Base-by-base conservation (phyloP, 2,113 vertebrate genomes). In the Vidua chalybeata region DNA sequence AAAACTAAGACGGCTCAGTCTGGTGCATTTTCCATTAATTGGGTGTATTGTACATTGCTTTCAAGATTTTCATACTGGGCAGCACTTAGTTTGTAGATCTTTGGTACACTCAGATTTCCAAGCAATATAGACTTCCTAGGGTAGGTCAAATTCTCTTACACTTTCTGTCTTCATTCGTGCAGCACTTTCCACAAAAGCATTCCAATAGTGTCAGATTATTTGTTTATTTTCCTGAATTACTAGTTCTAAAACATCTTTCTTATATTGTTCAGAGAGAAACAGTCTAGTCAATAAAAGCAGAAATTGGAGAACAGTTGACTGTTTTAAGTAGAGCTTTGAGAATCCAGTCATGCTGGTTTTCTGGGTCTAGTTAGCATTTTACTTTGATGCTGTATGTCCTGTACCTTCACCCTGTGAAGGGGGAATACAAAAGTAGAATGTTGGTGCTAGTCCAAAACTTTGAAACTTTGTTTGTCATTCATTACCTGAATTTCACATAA, bases 341-440 rank as follows among this genome's bases (percentile, higher is more conserved):
- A 94, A 95, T 87, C 89, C 66, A 85, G 74, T 87, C 49, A 9
- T 82, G 45, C 73, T 83, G 69, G 74, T 94, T 94, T 95, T 91
- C 71, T 92, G 86, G 84, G 67, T 48, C 28, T 87, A 59, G 59
- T 87, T 89, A 82, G 27, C 3, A 0, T 91, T 93, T 62, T 5
- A 1, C 61, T 96, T 96, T 89, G 58, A 45, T 91, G 79, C 68
- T 91, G 20, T 58, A 41, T 41, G 73, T 76, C 43, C 68, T 51
- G 46, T 48, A 72, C 19, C 27, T 51, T 67, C 54, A 26, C 16
- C 41, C 41, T 28, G 18, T 58, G 54, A 87, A 84, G 69, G 26
- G 31, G 73, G 71, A 94, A 92, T 51, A 45, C 33, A 64, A 64
- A 75, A 90, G 69, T 37, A 61, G 18, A 89, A 87, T 59, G 45